These are phyloP conservation scores for Anolis carolinensis DNA, from an alignment of 2,113 vertebrate genomes.

Conservation along the genomic window DNA sequence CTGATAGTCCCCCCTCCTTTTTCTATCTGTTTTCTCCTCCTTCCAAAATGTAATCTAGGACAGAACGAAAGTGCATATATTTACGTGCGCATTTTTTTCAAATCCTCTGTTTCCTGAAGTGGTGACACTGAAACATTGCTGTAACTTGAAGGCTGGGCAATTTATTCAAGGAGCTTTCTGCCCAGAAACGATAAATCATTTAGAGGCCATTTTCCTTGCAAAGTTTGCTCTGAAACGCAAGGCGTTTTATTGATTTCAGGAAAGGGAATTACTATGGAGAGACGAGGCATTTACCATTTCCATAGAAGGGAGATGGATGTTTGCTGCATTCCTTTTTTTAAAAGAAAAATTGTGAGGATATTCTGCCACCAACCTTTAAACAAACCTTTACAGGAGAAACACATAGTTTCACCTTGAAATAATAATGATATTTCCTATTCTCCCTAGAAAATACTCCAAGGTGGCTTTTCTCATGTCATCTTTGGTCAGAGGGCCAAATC, in stretches of 20 bases:
- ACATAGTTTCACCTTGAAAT: not conserved
- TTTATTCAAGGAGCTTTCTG: slow-evolving; percentile 13
- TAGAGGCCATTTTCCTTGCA: slow-evolving; percentile 30
- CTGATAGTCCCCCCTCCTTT: not conserved
- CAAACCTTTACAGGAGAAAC: not conserved
- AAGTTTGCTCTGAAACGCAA: slow-evolving; percentile 11
- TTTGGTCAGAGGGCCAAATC: not conserved
- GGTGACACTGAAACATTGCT: not conserved
- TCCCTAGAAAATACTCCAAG: not conserved
- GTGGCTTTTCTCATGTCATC: too few species aligned
- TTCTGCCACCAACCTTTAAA: not conserved
- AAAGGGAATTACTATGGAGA: slow-evolving; percentile 13
- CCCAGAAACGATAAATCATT: slow-evolving; percentile 36
- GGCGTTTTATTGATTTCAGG: slow-evolving; percentile 36
- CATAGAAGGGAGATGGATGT: not conserved
- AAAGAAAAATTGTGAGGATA: not conserved
- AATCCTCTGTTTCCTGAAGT: not conserved
- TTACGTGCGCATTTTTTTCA: not conserved
- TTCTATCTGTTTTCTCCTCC: too few species aligned
- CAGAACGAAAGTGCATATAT: not conserved
- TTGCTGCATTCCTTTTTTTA: not conserved
- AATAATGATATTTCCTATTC: not conserved
- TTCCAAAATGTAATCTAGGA: not conserved
- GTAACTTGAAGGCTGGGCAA: not conserved
- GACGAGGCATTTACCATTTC: slow-evolving; percentile 21